phyloP scores from a whole-genome alignment of 2,888 invertebrate species.

The Tyria jacobaeae region DNA sequence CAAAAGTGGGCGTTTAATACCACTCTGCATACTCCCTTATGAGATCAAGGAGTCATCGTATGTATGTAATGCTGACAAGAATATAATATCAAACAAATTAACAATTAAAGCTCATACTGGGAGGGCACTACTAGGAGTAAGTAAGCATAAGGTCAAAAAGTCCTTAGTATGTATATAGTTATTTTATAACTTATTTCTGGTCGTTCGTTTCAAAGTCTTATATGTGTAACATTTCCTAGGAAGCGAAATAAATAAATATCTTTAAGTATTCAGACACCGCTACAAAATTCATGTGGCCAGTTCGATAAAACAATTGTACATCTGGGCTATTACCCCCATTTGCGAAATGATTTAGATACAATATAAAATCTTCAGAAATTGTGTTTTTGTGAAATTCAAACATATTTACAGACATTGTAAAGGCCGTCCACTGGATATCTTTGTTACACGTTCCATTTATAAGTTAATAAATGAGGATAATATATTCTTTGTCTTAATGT shows the following conservation, averaged over 20 bases:
- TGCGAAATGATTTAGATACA: conserved; percentile 40
- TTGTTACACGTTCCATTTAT: conserved; percentile 2
- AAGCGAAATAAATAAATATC: conserved; percentile 30
- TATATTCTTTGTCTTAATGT: conserved; percentile 1
- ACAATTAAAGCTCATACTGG: background rate
- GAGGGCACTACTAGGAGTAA: no score
- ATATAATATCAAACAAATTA: no score
- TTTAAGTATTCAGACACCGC: conserved; percentile 36
- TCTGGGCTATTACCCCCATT: conserved; percentile 43
- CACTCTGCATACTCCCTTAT: no score
- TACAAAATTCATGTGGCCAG: conserved; percentile 44
- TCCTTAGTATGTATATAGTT: background rate
- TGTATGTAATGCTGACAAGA: no score
- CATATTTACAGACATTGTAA: conserved; percentile 14
- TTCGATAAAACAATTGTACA: conserved; percentile 48
- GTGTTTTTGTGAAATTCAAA: conserved; percentile 19
- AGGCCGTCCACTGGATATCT: conserved; percentile 10
- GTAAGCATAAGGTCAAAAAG: no score
- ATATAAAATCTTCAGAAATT: conserved; percentile 19
- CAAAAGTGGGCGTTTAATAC: no score
- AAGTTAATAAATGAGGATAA: background rate
- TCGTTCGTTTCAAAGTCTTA: conserved; percentile 21
- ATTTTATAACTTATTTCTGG: background rate
- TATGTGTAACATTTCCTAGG: conserved; percentile 28
- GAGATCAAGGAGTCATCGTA: no score